Conservation (phyloP, 2,797 vertebrate species). For the Sparus aurata region DNA sequence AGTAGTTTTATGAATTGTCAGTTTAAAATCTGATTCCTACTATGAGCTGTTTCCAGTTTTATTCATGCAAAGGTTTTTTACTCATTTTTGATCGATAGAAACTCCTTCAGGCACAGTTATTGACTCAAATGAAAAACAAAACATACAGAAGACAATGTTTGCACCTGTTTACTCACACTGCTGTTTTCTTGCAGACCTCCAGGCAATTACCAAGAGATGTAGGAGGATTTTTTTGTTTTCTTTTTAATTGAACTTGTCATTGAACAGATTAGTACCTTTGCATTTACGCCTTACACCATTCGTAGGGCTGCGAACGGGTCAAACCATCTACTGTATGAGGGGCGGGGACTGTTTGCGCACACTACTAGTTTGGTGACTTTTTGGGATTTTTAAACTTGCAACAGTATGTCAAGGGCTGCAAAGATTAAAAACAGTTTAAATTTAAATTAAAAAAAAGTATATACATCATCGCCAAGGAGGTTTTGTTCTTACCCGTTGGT, state of each 20-base stretch:
- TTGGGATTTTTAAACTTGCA: too few species aligned
- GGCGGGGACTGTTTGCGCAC: too few species aligned
- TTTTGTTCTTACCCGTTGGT: too few species aligned
- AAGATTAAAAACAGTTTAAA: too few species aligned
- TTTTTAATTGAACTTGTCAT: neutral
- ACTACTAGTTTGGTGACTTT: too few species aligned
- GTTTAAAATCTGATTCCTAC: neutral
- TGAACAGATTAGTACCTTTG: neutral
- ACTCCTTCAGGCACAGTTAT: neutral
- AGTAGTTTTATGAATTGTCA: neutral
- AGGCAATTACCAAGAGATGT: too few species aligned
- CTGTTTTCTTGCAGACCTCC: neutral
- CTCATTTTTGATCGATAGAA: neutral
- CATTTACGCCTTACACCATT: too few species aligned
- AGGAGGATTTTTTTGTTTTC: neutral
- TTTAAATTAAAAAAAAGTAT: too few species aligned
- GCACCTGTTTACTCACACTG: neutral
- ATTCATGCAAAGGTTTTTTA: neutral
- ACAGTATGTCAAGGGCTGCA: too few species aligned
- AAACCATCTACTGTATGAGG: too few species aligned
- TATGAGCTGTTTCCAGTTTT: neutral
- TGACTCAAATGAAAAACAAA: neutral
- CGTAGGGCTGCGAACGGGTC: too few species aligned
- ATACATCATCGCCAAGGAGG: too few species aligned
- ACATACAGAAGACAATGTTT: neutral